Conservation (phyloP, 35 echinoderm and acorn worm genomes). For the Lytechinus variegatus region DNA sequence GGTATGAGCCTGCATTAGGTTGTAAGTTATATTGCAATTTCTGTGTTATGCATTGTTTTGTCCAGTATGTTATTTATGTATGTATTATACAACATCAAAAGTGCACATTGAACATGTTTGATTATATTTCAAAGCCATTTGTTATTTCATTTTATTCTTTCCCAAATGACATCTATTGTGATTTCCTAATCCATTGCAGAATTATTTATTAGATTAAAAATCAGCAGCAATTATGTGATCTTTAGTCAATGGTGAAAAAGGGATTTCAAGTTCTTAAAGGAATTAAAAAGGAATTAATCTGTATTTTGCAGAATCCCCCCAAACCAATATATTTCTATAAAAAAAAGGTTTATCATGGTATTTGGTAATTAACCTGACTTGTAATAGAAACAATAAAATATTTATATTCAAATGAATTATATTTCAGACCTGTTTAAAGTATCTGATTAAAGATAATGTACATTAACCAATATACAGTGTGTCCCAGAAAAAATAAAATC, state of each 20-base stretch:
- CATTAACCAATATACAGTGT: too few relatives aligned
- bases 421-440: background rate
- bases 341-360: background rate
- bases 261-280: background rate
- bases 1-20: background rate
- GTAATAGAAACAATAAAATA: background rate
- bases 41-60: background rate
- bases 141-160: background rate
- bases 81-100: background rate
- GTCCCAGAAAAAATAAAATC: too few relatives aligned
- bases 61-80: conserved; percentile 1
- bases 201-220: background rate
- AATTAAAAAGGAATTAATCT: background rate
- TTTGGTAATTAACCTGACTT: background rate
- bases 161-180: background rate
- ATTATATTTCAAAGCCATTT: background rate
- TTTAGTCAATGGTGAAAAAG: background rate
- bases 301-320: background rate
- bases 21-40: conserved; percentile 14
- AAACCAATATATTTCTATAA: too few relatives aligned
- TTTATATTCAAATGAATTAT: background rate
- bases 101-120: background rate
- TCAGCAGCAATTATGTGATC: background rate
- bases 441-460: background rate
- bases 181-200: background rate